Percentiles rank a stretch among this genome's conserved stretches.
Conservation (phyloP, 2,113 vertebrate genomes). For the Globicephala melas region DNA sequence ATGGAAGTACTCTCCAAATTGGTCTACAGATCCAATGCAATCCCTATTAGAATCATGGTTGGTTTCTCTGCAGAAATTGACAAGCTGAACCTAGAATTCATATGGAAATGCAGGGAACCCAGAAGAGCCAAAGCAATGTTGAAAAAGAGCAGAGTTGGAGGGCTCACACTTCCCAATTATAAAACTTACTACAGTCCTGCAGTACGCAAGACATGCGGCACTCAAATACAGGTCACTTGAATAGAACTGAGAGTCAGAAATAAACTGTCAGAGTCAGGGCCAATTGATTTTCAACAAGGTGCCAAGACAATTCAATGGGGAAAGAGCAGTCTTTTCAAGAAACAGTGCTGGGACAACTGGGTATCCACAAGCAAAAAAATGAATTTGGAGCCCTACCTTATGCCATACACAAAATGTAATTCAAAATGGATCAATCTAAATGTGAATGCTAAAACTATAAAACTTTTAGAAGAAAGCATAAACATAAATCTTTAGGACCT, state of each 20-base stretch:
- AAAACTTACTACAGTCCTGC: background rate
- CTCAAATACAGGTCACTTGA: background rate
- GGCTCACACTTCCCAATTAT: background rate
- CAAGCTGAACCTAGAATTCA: background rate
- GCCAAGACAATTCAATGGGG: background rate
- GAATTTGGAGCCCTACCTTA: background rate
- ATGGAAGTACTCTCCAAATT: background rate
- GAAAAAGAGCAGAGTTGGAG: background rate
- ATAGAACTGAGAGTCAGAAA: background rate
- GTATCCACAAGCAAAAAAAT: background rate
- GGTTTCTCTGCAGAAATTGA: constrained; percentile 18
- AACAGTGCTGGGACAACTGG: background rate
- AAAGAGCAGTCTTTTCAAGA: background rate
- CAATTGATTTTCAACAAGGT: background rate
- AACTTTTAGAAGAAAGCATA: background rate
- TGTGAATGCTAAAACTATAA: background rate
- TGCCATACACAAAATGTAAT: background rate
- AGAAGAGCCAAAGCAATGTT: background rate
- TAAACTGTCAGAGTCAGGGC: background rate
- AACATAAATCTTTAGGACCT: background rate
- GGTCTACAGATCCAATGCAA: background rate
- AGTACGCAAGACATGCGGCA: background rate
- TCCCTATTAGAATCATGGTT: background rate
- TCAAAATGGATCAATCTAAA: background rate
- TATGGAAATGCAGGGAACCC: background rate